Conservation (phyloP, 2,113 vertebrate species). For the Pomatorhinus ruficollis region DNA sequence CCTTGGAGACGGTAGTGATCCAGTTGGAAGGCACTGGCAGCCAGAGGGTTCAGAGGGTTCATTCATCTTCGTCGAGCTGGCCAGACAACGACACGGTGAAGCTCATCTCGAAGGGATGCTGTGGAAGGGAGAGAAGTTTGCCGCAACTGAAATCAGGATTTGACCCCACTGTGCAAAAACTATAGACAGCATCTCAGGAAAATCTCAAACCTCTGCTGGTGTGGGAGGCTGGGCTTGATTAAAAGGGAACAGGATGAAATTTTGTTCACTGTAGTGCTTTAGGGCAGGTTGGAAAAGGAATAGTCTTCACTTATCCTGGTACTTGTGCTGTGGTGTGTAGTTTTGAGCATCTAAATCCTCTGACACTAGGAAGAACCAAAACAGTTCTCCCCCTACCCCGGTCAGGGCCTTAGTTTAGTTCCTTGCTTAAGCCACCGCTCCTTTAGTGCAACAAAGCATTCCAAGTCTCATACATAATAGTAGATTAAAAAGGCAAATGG, state of each 20-base stretch:
- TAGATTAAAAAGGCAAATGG: background rate
- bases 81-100: background rate
- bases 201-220: background rate
- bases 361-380: accelerated
- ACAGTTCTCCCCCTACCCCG: background rate
- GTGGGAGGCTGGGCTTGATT: background rate
- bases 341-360: background rate
- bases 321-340: background rate
- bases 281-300: background rate
- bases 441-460: background rate
- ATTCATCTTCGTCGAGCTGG: background rate
- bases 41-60: background rate
- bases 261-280: background rate
- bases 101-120: background rate
- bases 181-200: background rate
- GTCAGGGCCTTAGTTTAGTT: background rate
- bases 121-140: background rate
- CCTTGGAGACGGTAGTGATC: background rate
- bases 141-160: background rate
- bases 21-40: background rate
- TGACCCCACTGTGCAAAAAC: background rate
- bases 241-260: background rate
- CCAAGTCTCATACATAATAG: background rate
- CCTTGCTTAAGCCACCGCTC: background rate
- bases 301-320: background rate